Evolutionary conservation across 1,140 invertebrate species (phyloP).

Genomic region (Hycleus phaleratus): DNA sequence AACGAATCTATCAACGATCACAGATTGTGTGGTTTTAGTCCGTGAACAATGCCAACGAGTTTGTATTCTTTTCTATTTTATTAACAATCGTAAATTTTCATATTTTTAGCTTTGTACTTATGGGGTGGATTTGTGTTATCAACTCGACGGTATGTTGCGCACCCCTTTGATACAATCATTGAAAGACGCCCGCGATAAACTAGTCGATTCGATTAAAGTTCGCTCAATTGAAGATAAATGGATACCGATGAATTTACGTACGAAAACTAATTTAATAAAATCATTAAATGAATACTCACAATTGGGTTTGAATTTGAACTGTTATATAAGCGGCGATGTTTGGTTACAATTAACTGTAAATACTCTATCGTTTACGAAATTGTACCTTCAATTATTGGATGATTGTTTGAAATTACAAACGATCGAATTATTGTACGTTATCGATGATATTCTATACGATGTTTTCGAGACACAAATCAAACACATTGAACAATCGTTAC

Average conservation of each 20-base stretch:
- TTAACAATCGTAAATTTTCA: not conserved
- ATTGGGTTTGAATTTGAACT: constrained; percentile 47
- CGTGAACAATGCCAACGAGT: constrained; percentile 36
- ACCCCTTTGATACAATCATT: constrained; percentile 53
- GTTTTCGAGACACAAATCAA: constrained; percentile 60
- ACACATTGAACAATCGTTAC: constrained; percentile 53
- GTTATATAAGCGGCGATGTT: constrained; percentile 53
- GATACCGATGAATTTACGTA: constrained; percentile 59
- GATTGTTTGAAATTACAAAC: constrained; percentile 62
- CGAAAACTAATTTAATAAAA: constrained; percentile 46
- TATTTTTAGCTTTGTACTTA: constrained; percentile 53
- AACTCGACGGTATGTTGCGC: constrained; percentile 62
- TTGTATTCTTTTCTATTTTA: not conserved
- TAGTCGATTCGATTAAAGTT: constrained; percentile 65
- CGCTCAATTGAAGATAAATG: constrained; percentile 63
- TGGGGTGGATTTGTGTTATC: constrained; percentile 71
- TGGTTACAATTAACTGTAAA: constrained; percentile 64
- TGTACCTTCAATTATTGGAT: constrained; percentile 56
- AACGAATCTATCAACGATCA: constrained; percentile 69
- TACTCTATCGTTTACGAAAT: constrained; percentile 61
- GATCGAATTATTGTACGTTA: constrained; percentile 53
- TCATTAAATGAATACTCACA: constrained; percentile 51
- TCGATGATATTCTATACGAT: constrained; percentile 55
- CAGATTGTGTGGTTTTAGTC: constrained; percentile 67
- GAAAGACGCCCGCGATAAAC: constrained; percentile 62